Evolutionary conservation across 1,140 invertebrate species (phyloP).

Genomic region (Elymnias hypermnestra): DNA sequence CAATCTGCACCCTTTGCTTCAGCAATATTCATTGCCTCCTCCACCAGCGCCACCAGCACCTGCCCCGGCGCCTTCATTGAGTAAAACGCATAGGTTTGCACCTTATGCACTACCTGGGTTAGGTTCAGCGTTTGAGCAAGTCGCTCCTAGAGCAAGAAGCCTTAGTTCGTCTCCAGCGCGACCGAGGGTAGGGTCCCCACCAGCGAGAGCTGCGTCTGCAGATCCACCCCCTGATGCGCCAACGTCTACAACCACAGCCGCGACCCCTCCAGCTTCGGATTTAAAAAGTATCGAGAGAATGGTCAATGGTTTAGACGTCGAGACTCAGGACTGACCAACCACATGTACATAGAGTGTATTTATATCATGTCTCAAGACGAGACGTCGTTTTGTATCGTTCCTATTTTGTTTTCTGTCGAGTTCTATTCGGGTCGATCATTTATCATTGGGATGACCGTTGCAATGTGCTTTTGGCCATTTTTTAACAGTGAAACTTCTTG

Average conservation of each 20-base stretch:
- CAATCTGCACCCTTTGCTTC: conserved; percentile 82
- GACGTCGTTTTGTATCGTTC: conserved; percentile 71
- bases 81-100: conserved; percentile 88
- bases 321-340: conserved; percentile 72
- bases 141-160: conserved; percentile 83
- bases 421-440: conserved; percentile 68
- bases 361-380: conserved; percentile 42
- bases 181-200: conserved; percentile 77
- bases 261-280: conserved; percentile 80
- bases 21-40: conserved; percentile 79
- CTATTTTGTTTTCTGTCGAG: conserved; percentile 74
- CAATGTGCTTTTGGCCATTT: neutral
- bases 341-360: conserved; percentile 69
- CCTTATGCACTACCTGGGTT: conserved; percentile 87
- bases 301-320: conserved; percentile 94
- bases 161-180: conserved; percentile 82
- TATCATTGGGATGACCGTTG: neutral
- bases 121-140: conserved; percentile 90
- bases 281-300: conserved; percentile 97
- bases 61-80: conserved; percentile 50
- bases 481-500: neutral
- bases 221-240: conserved; percentile 73
- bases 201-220: conserved; percentile 71
- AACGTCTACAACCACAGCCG: conserved; percentile 40
- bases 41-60: conserved; percentile 66